Base-by-base conservation (phyloP, 2,113 vertebrate genomes). In the Scytalopus superciliaris region DNA sequence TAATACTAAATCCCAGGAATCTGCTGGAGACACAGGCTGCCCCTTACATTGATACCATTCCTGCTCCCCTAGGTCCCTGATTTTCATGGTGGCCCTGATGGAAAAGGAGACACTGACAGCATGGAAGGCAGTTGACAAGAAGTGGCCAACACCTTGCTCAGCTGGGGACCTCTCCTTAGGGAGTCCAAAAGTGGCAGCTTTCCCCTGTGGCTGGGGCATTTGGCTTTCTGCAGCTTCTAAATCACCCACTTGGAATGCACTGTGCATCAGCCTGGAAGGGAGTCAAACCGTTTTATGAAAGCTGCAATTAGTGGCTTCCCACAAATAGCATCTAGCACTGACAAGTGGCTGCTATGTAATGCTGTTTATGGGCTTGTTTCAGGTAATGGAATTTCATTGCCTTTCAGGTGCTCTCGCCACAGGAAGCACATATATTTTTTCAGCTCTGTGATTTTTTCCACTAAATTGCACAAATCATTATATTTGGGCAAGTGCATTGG, bases 291-390 rank as follows among this genome's bases (percentile, higher is more conserved):
- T 75, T 90, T 92, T 96, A 95, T 96, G 87, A 95, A 98, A 96
- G 88, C 94, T 89, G 94, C 94, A 97, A 98, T 98, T 98, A 97
- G 97, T 97, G 97, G 97, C 94, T 96, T 97, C 96, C 97, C 97
- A 97, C 97, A 98, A 97, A 97, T 96, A 94, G 93, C 74, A 84
- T 84, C 94, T 93, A 90, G 84, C 74, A 90, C 80, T 91, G 87
- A 95, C 94, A 97, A 97, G 97, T 92, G 83, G 44, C 87, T 67
- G 93, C 90, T 96, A 72, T 91, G 75, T 84, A 44, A 83, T 96
- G 93, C 88, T 93, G 87, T 96, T 97, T 94, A 95, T 94, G 92
- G 91, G 86, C 92, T 89, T 78, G 89, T 89, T 90, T 90, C 69
- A 72, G 37, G 63, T 82, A 90, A 93, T 94, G 92, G 84, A 69